These are phyloP conservation scores for Melanocharis versteri DNA, from an alignment of 2,113 vertebrate species.

Conservation along the genomic window DNA sequence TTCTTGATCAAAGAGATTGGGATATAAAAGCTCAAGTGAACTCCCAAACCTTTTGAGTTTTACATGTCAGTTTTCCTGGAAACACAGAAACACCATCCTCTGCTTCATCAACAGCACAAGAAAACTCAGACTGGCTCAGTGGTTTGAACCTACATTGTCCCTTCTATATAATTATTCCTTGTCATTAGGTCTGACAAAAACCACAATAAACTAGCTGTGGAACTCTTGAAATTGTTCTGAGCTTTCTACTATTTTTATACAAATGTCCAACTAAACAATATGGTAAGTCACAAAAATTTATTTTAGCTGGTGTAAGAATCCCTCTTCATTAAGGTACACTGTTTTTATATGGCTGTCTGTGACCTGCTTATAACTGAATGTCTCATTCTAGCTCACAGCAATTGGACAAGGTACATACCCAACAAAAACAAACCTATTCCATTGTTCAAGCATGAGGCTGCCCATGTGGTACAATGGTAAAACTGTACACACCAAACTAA, in stretches of 20 bases:
- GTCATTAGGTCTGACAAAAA: neutral
- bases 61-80: neutral
- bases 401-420: neutral
- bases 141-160: neutral
- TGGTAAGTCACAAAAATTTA: neutral
- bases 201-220: neutral
- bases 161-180: neutral
- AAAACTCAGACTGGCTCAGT: neutral
- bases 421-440: neutral
- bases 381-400: neutral
- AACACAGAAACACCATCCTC: neutral
- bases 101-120: neutral
- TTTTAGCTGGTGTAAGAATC: neutral
- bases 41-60: neutral
- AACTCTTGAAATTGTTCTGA: neutral
- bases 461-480: fast-evolving
- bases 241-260: neutral
- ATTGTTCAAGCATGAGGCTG: neutral
- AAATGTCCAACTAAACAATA: neutral
- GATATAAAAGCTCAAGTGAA: neutral
- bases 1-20: neutral
- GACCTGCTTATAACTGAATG: neutral
- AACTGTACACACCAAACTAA: neutral
- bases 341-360: neutral
- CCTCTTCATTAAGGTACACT: neutral